Evolutionary conservation across 1,140 invertebrate genomes (phyloP).

Genomic region (Paralvinella palmiformis): DNA sequence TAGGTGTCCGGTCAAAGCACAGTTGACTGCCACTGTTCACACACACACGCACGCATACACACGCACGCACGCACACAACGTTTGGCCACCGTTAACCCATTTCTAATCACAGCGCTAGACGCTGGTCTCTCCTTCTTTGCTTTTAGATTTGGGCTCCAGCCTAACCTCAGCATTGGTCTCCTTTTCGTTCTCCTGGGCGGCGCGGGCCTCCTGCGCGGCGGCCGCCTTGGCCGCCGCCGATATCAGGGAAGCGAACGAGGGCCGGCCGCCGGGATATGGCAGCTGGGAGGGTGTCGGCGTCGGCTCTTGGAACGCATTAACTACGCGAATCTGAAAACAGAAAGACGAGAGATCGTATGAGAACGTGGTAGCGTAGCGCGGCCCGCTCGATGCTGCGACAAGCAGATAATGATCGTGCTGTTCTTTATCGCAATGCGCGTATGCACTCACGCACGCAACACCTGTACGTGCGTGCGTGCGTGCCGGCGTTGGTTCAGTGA

Average conservation of each 20-base stretch:
- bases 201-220: not conserved
- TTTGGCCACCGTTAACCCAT: not conserved
- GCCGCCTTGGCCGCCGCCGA: slow-evolving; percentile 17
- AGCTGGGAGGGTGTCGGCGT: slow-evolving; percentile 12
- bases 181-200: too few species aligned
- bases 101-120: too few species aligned
- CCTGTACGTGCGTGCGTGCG: not conserved
- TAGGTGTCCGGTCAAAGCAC: too few species aligned
- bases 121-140: not conserved
- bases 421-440: too few species aligned
- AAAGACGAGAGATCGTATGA: slow-evolving; percentile 26
- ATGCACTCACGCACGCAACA: too few species aligned
- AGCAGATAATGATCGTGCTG: not conserved
- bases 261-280: slow-evolving; percentile 8
- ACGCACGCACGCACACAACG: not conserved
- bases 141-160: not conserved
- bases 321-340: slow-evolving; percentile 90
- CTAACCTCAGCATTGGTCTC: too few species aligned
- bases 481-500: not conserved
- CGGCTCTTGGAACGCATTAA: slow-evolving; percentile 81
- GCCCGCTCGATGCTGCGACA: not conserved
- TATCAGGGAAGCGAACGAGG: slow-evolving; percentile 18
- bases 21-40: not conserved
- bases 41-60: not conserved
- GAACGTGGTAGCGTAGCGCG: not conserved